A percentile compares a stretch with the other conserved stretches of the same genome.
phyloP scores from a whole-genome alignment of 2,888 invertebrate species.

The Sarcophaga carnaria region DNA sequence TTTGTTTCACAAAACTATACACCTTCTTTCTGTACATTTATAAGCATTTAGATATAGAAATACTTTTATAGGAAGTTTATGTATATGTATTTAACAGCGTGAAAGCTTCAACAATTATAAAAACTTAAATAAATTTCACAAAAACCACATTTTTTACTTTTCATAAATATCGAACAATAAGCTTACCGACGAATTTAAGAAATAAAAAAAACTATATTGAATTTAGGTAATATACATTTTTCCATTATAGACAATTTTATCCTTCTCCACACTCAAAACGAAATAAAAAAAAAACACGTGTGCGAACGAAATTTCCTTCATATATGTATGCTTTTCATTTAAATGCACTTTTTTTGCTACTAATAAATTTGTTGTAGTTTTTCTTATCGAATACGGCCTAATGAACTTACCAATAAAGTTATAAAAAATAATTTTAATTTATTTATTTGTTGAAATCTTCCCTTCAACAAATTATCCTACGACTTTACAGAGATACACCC shows the following conservation, averaged over 20 bases:
- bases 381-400: background rate
- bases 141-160: background rate
- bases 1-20: background rate
- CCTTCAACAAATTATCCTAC: constrained; percentile 31
- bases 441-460: constrained; percentile 37
- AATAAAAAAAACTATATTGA: background rate
- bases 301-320: background rate
- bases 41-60: background rate
- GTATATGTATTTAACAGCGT: background rate
- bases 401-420: constrained; percentile 53
- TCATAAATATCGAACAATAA: background rate
- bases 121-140: background rate
- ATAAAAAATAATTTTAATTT: constrained; percentile 22
- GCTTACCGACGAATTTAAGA: background rate
- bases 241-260: constrained; percentile 22
- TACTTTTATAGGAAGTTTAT: background rate
- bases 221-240: background rate
- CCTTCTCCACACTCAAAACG: background rate
- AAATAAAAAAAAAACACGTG: constrained; percentile 51
- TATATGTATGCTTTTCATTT: background rate
- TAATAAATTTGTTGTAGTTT: background rate
- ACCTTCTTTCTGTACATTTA: background rate
- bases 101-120: background rate
- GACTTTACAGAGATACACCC: constrained; percentile 61
- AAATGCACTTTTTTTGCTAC: background rate